Percentiles rank a stretch among this genome's conserved stretches.
phyloP scores from a whole-genome alignment of 1,140 invertebrate species.

The Amyelois transitella region DNA sequence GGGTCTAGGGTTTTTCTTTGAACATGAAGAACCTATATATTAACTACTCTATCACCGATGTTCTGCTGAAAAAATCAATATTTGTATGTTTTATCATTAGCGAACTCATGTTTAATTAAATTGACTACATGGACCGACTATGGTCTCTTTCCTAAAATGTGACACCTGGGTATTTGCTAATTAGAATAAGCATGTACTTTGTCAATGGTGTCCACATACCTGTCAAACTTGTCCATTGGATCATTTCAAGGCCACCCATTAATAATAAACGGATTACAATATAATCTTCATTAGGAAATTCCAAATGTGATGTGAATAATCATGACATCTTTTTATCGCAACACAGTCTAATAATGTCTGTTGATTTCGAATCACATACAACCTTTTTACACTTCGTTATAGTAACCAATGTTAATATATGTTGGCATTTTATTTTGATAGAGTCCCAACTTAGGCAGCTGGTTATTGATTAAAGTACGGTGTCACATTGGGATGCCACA shows the following conservation, averaged over 20 bases:
- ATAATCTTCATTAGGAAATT: slow-evolving; percentile 18
- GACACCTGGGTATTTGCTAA: background rate
- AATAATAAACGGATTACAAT: slow-evolving; percentile 6
- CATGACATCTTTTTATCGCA: background rate
- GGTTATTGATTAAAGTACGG: background rate
- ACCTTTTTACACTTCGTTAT: background rate
- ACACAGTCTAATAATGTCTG: background rate
- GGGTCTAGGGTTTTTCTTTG: no score
- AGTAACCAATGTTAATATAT: slow-evolving; percentile 5
- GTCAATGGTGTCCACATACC: background rate
- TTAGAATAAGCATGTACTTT: background rate
- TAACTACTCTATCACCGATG: no score
- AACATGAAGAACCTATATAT: no score
- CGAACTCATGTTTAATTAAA: no score
- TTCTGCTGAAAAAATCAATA: no score
- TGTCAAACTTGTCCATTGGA: slow-evolving; percentile 1
- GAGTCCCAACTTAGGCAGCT: background rate
- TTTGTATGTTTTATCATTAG: no score
- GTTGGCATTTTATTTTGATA: background rate
- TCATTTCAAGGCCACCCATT: slow-evolving; percentile 8
- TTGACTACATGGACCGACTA: no score
- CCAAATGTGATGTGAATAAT: slow-evolving; percentile 19
- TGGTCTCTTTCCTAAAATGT: background rate
- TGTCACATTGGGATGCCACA: background rate
- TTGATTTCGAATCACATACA: background rate